A percentile compares a stretch with the other conserved stretches of the same genome.
These are phyloP conservation scores for Pitangus sulphuratus DNA, from an alignment of 2,797 vertebrate species.

Conservation along the genomic window DNA sequence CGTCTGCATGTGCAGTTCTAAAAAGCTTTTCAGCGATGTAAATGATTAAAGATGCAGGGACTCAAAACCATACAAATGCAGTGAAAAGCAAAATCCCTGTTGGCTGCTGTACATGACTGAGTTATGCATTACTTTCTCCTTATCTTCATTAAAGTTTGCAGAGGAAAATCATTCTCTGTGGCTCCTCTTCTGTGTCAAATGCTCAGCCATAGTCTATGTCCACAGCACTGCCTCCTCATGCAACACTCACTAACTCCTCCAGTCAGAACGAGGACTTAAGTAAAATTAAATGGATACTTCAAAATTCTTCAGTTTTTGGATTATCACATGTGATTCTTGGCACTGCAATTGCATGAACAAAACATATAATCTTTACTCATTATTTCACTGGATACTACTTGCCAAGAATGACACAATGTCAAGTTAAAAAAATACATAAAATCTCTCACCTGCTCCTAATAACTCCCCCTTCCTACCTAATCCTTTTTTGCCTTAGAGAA, in stretches of 20 bases:
- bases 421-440: not conserved
- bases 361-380: not conserved
- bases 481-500: not conserved
- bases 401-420: not conserved
- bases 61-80: constrained; percentile 36
- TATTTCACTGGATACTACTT: not conserved
- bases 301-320: not conserved
- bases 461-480: not conserved
- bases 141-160: constrained; percentile 35
- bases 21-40: constrained; percentile 64
- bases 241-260: not conserved
- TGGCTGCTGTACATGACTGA: constrained; percentile 26
- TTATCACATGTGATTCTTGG: not conserved
- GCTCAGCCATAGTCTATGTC: not conserved
- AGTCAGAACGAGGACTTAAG: not conserved
- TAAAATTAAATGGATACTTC: not conserved
- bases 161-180: not conserved
- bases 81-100: constrained; percentile 38
- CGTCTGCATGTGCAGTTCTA: constrained; percentile 44
- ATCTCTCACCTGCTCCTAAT: not conserved
- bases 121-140: constrained; percentile 1
- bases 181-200: not conserved
- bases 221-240: not conserved
- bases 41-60: constrained; percentile 58
- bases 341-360: not conserved